phyloP scores from a whole-genome alignment of 2,888 invertebrate genomes.

The Spilarctia lutea region DNA sequence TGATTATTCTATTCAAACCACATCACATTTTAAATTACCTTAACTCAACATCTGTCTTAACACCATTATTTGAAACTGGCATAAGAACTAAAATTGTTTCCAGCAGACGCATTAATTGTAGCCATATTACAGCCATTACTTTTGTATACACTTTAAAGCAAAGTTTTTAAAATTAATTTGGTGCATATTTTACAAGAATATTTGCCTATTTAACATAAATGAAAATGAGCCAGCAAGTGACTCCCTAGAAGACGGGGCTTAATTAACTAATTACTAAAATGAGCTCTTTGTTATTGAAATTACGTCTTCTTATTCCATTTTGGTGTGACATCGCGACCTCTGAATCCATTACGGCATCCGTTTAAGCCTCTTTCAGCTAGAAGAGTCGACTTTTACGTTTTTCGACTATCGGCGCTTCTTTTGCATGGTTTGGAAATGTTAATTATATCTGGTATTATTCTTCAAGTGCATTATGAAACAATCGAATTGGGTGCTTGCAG shows the following conservation, averaged over 20 bases:
- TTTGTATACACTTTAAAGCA: neutral
- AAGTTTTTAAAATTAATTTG: neutral
- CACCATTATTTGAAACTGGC: neutral
- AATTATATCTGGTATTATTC: neutral
- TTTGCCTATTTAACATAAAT: neutral
- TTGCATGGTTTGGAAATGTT: neutral
- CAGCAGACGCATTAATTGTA: neutral
- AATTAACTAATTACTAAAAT: slow-evolving; percentile 21
- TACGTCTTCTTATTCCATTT: slow-evolving; percentile 1
- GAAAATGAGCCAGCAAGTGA: neutral
- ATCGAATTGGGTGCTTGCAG: neutral
- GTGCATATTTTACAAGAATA: neutral
- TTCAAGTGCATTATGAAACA: neutral
- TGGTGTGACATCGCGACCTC: neutral
- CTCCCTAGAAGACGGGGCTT: neutral
- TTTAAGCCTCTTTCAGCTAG: neutral
- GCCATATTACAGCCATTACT: neutral
- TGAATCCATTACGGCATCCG: neutral
- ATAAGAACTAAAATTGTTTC: neutral
- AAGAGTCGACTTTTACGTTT: neutral
- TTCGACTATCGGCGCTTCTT: neutral
- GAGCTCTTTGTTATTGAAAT: slow-evolving; percentile 6
- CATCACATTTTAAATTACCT: too few species aligned
- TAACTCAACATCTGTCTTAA: too few species aligned
- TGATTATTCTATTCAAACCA: neutral